These are phyloP conservation scores for Leptodactylus fallax DNA, from an alignment of 2,797 vertebrate genomes.

Conservation along the genomic window DNA sequence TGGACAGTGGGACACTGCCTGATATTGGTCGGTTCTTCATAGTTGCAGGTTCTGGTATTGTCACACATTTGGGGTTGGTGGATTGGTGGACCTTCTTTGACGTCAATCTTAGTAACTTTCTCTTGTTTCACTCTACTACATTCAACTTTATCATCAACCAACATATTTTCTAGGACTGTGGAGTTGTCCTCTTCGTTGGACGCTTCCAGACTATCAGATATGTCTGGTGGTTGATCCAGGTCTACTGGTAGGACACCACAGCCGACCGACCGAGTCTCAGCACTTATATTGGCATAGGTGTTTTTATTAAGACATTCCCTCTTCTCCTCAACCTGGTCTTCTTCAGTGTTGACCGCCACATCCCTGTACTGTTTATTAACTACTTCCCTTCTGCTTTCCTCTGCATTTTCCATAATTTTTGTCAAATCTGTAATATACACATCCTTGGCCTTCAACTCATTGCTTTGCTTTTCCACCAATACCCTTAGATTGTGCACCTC, in stretches of 20 bases:
- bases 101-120: conserved; percentile 53
- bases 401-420: conserved; percentile 71
- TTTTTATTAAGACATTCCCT: conserved; percentile 73
- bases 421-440: conserved; percentile 83
- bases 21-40: neutral
- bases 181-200: conserved; percentile 16
- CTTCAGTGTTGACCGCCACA: conserved; percentile 74
- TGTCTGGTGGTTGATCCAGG: conserved; percentile 3
- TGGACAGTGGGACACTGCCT: conserved; percentile 38
- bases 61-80: neutral
- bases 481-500: conserved; percentile 81
- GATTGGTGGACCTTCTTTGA: neutral
- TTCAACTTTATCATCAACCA: conserved; percentile 26
- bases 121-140: conserved; percentile 69
- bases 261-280: conserved; percentile 63
- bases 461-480: conserved; percentile 81
- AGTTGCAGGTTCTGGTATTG: neutral
- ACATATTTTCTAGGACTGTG: conserved; percentile 10
- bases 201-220: neutral
- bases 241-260: neutral
- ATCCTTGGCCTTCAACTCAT: conserved; percentile 84
- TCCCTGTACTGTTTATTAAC: conserved; percentile 64
- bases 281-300: conserved; percentile 70
- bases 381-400: conserved; percentile 65
- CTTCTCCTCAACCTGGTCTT: rapidly evolving